Base-by-base conservation (phyloP, 2,888 invertebrate genomes). In the Holacanthella duospinosa region DNA sequence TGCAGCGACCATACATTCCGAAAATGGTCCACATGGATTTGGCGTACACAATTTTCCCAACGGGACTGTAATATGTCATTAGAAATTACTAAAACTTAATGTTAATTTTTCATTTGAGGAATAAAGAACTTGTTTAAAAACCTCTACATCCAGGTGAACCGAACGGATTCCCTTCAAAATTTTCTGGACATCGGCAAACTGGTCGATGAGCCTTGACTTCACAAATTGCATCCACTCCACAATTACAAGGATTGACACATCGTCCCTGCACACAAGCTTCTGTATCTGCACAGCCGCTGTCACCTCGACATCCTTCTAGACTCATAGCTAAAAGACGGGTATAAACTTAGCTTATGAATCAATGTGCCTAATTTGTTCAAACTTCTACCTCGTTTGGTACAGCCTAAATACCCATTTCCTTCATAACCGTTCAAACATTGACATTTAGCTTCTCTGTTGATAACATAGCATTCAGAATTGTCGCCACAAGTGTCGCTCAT, bases 391-490 rank as follows among this genome's bases (percentile, higher is more conserved):
- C 80, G 80, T 65, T 48, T 48, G 4, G 12, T 21, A 48, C 48
- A 48, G 12, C 48, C 48, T 4, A 48, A 55, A 56, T 68, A 70
- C 59, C 87, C 86, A 48, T 81, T 80, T 19, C 87, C 87, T 68
- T 83, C 81, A 74, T 83, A 87, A 60, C 81, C 81, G 61, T 84
- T 83, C 25, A 84, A 77, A 48, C 48, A 48, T 48, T 48, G 88
- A 73, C 93, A 93, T 25, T 83, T 83, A 9, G 86, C 83, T 75
- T 85, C 86, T 75, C 92, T 90, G 74, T 89, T 86, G 77, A 92
- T 89, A 3, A 88, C 86, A 71, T 92, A 84, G 76, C 93, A 93
- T 21, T 93, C 88, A 6, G 93, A 89, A 77, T 92, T 90, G 24
- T 83, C 83, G 0, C 93, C 93, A 74, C 93, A 93, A 1, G 88